Conservation (phyloP, 1,140 invertebrate genomes). For the Reticulitermes speratus region DNA sequence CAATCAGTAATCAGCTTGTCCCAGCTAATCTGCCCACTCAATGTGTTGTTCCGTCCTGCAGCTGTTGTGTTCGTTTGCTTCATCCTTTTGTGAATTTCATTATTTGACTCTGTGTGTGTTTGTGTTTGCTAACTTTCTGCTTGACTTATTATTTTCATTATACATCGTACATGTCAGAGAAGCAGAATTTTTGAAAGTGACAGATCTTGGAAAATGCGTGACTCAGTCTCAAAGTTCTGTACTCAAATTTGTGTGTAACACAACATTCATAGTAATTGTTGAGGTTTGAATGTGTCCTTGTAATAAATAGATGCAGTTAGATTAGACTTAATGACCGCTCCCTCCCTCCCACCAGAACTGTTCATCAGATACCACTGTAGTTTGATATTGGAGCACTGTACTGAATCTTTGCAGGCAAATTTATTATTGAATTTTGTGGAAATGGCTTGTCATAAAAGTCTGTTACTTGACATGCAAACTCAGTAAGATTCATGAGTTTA, state of each 20-base stretch:
- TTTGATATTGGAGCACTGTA: too few species aligned
- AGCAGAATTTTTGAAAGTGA: neutral
- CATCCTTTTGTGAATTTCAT: neutral
- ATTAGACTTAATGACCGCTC: too few species aligned
- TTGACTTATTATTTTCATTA: neutral
- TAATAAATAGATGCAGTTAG: too few species aligned
- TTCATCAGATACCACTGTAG: too few species aligned
- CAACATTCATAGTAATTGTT: too few species aligned
- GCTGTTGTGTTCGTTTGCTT: neutral
- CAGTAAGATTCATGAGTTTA: too few species aligned
- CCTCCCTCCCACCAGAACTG: too few species aligned
- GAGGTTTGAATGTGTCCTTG: too few species aligned
- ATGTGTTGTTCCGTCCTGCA: neutral
- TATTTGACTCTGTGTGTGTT: neutral
- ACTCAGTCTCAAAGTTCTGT: neutral
- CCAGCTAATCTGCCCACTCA: slow-evolving; percentile 6
- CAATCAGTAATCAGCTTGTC: neutral
- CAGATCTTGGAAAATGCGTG: neutral
- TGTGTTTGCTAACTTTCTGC: neutral
- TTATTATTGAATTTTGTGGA: too few species aligned
- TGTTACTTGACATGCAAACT: too few species aligned
- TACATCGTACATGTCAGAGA: neutral
- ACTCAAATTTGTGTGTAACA: neutral
- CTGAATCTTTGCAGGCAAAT: too few species aligned
- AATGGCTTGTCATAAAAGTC: too few species aligned